Evolutionary conservation across 30 jellyfish, hydroid and myxozoan genomes (phyloP).

Genomic region (Pseudorhiza aurosa): DNA sequence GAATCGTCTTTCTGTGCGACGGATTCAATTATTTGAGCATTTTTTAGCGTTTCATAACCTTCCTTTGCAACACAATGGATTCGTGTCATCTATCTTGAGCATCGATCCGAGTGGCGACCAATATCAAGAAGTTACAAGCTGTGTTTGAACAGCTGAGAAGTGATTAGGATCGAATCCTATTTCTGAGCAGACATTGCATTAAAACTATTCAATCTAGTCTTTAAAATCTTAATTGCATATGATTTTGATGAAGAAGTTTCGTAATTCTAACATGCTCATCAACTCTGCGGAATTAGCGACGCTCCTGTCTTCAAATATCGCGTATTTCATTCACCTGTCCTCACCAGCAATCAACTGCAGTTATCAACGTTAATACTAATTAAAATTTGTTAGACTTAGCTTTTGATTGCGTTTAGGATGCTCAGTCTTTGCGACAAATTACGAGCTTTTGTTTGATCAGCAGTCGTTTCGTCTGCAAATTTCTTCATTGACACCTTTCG

Average conservation of each 20-base stretch:
- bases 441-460: constrained; percentile 2
- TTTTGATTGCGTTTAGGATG: not conserved
- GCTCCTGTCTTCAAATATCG: constrained; percentile 5
- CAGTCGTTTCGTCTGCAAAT: not conserved
- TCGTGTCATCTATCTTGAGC: not conserved
- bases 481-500: not conserved
- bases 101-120: constrained; percentile 43
- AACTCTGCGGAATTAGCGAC: constrained; percentile 21
- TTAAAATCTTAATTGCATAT: constrained; percentile 24
- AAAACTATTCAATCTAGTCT: constrained; percentile 20
- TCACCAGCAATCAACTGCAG: not conserved
- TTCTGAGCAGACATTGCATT: constrained; percentile 27
- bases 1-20: too few relatives aligned
- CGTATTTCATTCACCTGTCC: constrained; percentile 33
- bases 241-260: constrained; percentile 43
- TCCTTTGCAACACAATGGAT: not conserved
- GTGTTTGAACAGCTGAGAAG: constrained; percentile 37
- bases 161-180: constrained; percentile 42
- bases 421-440: not conserved
- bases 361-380: not conserved
- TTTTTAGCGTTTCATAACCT: too few relatives aligned
- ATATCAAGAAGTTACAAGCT: constrained; percentile 16
- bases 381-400: constrained; percentile 4
- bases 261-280: constrained; percentile 18
- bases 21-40: too few relatives aligned